phyloP scores from a whole-genome alignment of 92 coral and sea anemone species.

The Montipora capitata region DNA sequence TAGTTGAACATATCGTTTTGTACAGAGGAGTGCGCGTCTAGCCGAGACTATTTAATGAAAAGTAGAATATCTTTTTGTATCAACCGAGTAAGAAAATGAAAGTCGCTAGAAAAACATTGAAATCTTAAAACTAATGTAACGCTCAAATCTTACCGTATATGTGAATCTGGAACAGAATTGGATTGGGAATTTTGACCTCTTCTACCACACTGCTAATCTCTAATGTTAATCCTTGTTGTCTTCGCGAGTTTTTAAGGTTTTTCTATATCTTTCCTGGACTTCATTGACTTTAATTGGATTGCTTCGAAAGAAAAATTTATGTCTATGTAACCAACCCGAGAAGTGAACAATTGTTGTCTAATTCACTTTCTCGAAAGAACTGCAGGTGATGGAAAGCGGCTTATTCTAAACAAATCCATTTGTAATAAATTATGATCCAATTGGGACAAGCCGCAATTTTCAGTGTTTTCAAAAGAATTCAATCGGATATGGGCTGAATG shows the following conservation, averaged over 20 bases:
- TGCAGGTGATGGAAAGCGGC: background rate
- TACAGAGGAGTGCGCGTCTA: no score
- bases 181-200: no score
- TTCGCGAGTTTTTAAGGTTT: no score
- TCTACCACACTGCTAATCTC: no score
- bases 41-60: no score
- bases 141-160: background rate
- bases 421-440: background rate
- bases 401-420: background rate
- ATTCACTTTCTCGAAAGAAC: background rate
- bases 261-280: background rate
- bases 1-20: no score
- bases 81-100: no score
- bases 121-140: no score
- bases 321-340: slow-evolving; percentile 3
- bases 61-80: no score
- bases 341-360: slow-evolving; percentile 15
- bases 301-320: background rate
- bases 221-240: no score
- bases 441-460: background rate
- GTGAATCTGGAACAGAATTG: no score
- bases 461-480: slow-evolving; percentile 1
- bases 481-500: slow-evolving; percentile 19
- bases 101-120: background rate
- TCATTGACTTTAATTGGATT: background rate